Base-by-base conservation (phyloP, 2,797 vertebrate species). In the Melanotaenia pygmaea region DNA sequence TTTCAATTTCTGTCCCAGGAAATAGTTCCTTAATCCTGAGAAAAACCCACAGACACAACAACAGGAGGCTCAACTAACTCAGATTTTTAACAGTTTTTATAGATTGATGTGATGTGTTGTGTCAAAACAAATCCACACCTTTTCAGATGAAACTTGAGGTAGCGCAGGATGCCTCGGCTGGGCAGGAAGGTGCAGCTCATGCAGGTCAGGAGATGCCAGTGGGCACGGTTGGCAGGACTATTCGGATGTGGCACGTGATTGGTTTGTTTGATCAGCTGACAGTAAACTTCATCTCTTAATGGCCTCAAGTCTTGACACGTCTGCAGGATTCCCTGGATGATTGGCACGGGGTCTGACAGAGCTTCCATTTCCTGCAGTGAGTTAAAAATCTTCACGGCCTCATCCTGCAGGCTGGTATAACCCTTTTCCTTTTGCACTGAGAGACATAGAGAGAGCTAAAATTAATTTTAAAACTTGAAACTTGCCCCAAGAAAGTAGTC, bases 221-320 rank as follows among this genome's bases (percentile, higher is more conserved):
- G 97, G 70, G 96, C 94, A 12, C 95, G 94, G 69, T 96, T 97
- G 74, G 95, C 93, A 0, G 93, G 64, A 53, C 94, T 95, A 87
- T 95, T 96, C 78, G 96, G 96, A 76, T 97, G 96, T 0, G 96
- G 95, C 78, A 96, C 96, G 28, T 97, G 96, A 87, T 96, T 98
- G 77, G 95, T 97, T 87, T 98, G 97, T 83, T 98, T 98, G 93
- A 98, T 96, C 83, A 98, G 94, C 93, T 98, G 97, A 80, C 97
- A 98, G 85, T 97, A 98, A 37, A 98, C 96, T 85, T 98, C 97
- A 28, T 98, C 96, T 61, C 97, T 89, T 50, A 98, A 92, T 0
- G 96, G 76, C 80, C 92, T 94, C 82, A 98, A 89, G 89, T 98
- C 96, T 26, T 97, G 97, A 90, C 97, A 98, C 61, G 97, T 97